Base-by-base conservation (phyloP, 2,888 invertebrate species). In the Drosophila trichaetosa region DNA sequence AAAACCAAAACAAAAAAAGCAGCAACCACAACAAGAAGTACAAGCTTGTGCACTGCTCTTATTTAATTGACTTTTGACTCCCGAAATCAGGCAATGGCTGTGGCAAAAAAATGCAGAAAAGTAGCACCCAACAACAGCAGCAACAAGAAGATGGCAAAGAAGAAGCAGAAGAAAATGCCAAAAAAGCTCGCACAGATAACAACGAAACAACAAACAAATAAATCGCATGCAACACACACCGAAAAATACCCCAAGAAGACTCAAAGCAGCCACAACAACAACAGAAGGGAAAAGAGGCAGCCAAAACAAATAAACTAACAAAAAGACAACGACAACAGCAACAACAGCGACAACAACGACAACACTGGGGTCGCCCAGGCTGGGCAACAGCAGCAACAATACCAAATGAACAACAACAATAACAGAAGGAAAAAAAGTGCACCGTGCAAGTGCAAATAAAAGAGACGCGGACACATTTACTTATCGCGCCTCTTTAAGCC, bases 11-110 rank as follows among this genome's bases (percentile, higher is more conserved):
- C 52, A 24, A 36, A 48, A 33, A 69, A 24, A 70, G 7, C 63
- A 76, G 5, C 64, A 66, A 38, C 66, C 71, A 75, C 77, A 81
- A 71, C 73, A 82, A 80, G 76, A 82, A 77, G 79, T 80, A 88
- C 79, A 78, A 82, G 80, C 78, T 86, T 90, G 85, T 82, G 84
- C 89, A 81, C 87, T 91, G 91, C 91, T 91, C 91, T 91, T 91
- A 91, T 91, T 91, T 91, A 91, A 91, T 91, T 91, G 91, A 91
- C 91, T 91, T 91, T 91, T 91, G 91, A 91, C 91, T 91, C 89
- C 87, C 84, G 85, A 85, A 87, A 89, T 79, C 82, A 78, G 76
- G 72, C 83, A 71, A 80, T 76, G 76, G 57, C 81, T 72, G 71
- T 46, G 24, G 46, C 65, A 81, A 76, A 79, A 71, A 71, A 76